Evolutionary conservation across 1,140 invertebrate species (phyloP), one percentile per base, ranked within the genome.

Genomic region (Branchinecta lindahli): DNA sequence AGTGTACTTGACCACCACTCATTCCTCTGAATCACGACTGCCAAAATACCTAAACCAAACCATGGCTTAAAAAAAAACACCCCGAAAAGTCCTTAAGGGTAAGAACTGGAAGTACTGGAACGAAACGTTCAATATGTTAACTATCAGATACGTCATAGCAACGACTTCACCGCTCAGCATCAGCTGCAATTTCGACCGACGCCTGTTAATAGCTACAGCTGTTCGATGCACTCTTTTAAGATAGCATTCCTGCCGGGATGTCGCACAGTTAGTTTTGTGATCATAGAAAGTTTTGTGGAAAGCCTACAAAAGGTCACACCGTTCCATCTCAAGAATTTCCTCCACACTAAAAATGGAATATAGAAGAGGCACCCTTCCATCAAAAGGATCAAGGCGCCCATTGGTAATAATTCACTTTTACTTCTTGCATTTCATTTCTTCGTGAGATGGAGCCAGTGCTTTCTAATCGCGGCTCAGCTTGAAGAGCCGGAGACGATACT

Each of bases 361-460:
- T 84, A 83, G 74, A 83, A 84, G 68, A 83, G 76, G 44, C 82
- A 77, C 7, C 82, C 83, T 75, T 84, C 81, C 5, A 83, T 76
- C 44, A 83, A 73, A 12, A 84, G 74, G 71, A 84, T 82, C 45
- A 84, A 7, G 83, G 83, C 8, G 83, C 80, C 83, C 83, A 84
- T 73, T 84, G 83, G 74, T 84, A 84, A 73, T 84, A 84, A 69
- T 76, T 78, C 18, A 80, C 78, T 67, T 76, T 75, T 8, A 79
- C 77, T 70, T 74, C 74, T 68, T 45, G 70, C 70, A 7, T 69
- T 71, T 66, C 72, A 69, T 52, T 73, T 71, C 3, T 70, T 68
- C 1, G 72, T 8, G 20, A 33, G 10, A 69, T 6, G 3, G 73
- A 71, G 46, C 73, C 69, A 15, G 73, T 73, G 20, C 70, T 68